Conservation (phyloP, 1,140 invertebrate genomes). For the Drosophila novamexicana region DNA sequence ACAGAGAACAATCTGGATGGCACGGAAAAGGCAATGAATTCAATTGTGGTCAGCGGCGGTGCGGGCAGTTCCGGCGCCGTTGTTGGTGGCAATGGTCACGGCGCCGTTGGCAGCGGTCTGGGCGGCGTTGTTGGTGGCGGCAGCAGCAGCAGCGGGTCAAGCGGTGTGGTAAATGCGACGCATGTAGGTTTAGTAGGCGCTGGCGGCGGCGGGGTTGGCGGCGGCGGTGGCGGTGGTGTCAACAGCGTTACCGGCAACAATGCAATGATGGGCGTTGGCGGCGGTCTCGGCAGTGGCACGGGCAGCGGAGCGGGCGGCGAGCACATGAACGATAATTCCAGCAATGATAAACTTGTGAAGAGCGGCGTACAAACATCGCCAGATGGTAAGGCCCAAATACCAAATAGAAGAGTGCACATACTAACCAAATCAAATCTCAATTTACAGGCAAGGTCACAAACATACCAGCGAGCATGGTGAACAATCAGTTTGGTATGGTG, state of each 20-base stretch:
- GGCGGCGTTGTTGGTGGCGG: constrained; percentile 72
- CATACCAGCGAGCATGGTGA: constrained; percentile 99
- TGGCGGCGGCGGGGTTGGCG: constrained; percentile 78
- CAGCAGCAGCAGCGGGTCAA: constrained; percentile 76
- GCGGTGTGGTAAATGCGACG: constrained; percentile 70
- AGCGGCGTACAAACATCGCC: constrained; percentile 96
- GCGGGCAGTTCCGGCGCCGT: constrained; percentile 58
- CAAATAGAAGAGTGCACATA: not conserved
- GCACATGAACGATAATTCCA: constrained; percentile 84
- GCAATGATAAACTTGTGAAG: constrained; percentile 87
- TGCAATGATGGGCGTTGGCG: constrained; percentile 75
- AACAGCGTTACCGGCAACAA: constrained; percentile 74
- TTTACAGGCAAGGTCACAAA: constrained; percentile 94
- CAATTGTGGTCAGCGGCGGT: constrained; percentile 85
- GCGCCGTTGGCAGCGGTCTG: constrained; percentile 65
- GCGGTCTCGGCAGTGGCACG: constrained; percentile 63
- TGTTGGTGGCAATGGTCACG: constrained; percentile 69
- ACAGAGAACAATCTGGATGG: constrained; percentile 83
- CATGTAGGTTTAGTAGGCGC: constrained; percentile 72
- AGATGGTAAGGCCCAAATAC: constrained; percentile 88
- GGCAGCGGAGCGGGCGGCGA: constrained; percentile 57
- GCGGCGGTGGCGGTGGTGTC: constrained; percentile 61
- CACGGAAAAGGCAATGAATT: constrained; percentile 83
- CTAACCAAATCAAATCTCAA: not conserved
- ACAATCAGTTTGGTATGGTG: constrained; percentile 99